Evolutionary conservation across 2,113 vertebrate genomes (phyloP), one percentile per base, ranked within the genome.

Genomic region (Cyprinodon tularosa): DNA sequence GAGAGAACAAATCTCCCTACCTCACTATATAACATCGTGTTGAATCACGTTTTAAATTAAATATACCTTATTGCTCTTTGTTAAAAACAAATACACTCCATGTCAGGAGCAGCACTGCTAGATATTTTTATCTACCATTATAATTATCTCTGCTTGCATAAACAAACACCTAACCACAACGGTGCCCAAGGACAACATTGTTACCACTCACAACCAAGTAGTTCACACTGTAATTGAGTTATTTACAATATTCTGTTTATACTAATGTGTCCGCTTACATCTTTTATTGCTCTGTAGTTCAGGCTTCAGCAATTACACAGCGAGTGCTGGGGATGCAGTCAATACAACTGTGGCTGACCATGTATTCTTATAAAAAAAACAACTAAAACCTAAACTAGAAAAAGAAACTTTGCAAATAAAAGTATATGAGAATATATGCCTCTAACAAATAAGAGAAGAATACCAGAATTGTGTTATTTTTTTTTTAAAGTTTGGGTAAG

Each of bases 161-260:
- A 68, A 42, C 38, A 59, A 38, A 42, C n/a, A 6, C 13, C 12
- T 38, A 59, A 71, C 14, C 22, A 37, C 69, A 47, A 37, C 37
- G 20, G 3, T 29, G 45, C 66, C 29, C 29, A 11, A 36, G 29
- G 47, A 53, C 64, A 42, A 14, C 10, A 62, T 9, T 38, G 42
- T 61, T 47, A 37, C 8, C n/a, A 45, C 44, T 62, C 17, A 59
- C 36, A 6, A 8, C 14, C 15, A 15, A 71, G 38, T 29, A 15
- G 12, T 17, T 11, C 59, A 17, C 14, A 7, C 60, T 3, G 22
- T 12, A 36, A 62, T 12, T 62, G 13, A 47, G 13, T 62, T 44
- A 36, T 62, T 71, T 9, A 62, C 22, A 71, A 36, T 29, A 68
- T 67, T 47, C 44, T 45, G 15, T 61, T 44, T 22, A 70, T 39